Evolutionary conservation across 2,113 vertebrate species (phyloP), one percentile per base, ranked within the genome.

Genomic region (Pampusana beccarii): DNA sequence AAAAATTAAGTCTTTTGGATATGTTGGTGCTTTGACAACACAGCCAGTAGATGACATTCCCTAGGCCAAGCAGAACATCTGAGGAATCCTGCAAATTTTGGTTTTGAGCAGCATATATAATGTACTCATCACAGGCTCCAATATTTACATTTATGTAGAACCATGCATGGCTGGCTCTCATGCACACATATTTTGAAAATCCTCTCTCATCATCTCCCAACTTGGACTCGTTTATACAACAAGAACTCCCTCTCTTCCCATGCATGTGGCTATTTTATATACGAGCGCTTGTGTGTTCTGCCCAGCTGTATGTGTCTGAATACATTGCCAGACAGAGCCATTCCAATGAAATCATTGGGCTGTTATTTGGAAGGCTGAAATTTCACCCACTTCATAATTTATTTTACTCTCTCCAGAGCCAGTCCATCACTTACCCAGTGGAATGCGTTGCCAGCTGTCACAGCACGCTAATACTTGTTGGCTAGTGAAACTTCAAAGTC

Each of bases 291-390:
- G 62, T 92, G 80, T 87, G 80, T 5, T 90, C 90, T 92, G 80
- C 93, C 92, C 93, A 94, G 82, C 93, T 94, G 86, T 84, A 78
- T 93, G 75, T 92, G 75, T 88, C 92, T 86, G 94, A 88, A 56
- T 83, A 38, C 0, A 3, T 70, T 96, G 93, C 95, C 96, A 96
- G 95, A 96, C 71, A 91, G 70, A 93, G 75, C 67, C 93, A 96
- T 96, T 97, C 94, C 88, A 93, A 94, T 93, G 95, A 96, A 96
- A 96, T 96, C 93, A 97, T 6, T 92, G 92, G 92, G 73, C 92
- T 94, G 94, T 92, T 95, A 95, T 95, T 95, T 88, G 77, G 61
- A 91, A 58, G 89, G 83, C 77, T 97, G 93, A 96, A 96, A 94
- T 95, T 95, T 96, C 94, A 94, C 93, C 95, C 91, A 88, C 84